Base-by-base conservation (phyloP, 2,797 vertebrate species). In the Tapirus indicus region DNA sequence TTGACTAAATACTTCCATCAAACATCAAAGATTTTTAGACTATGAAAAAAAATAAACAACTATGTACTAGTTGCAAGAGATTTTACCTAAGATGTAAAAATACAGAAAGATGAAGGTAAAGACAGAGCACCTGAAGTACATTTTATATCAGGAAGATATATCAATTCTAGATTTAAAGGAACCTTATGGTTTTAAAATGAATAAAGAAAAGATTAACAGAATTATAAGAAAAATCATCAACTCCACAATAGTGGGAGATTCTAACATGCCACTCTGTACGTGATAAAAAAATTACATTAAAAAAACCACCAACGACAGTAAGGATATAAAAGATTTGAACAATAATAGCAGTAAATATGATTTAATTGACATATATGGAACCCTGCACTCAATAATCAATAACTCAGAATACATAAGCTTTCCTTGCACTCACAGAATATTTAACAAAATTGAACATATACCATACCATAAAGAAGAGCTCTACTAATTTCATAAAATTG, bases 11-110 rank as follows among this genome's bases (percentile, higher is more conserved):
- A 7, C 13, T 68, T 84, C 25, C 20, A 84, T 58, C 18, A 84
- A 84, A 94, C 58, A 89, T 66, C 29, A 49, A 84, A 68, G 25
- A 84, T 23, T 82, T 94, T 68, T n/a, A 84, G 71, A 78, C 52
- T 29, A 35, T 14, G 25, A n/a, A 27, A 82, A 47, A 69, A 2
- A 10, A n/a, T n/a, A 25, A 47, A 79, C 69, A 80, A 13, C 23
- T 27, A 23, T n/a, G 23, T 60, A 47, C 35, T n/a, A 27, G n/a
- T 52, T 82, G 84, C 13, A 68, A 88, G 29, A 82, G 6, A 74
- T 68, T 68, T 52, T 89, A 52, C 23, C 32, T 62, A 72, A 78
- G 18, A 94, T 71, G 21, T 88, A 66, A 92, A 90, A 54, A 27
- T 47, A 35, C 10, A 47, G 25, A 38, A 90, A 69, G 49, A 90